Conservation (phyloP, 2,113 vertebrate species). For the Ceratotherium simum region DNA sequence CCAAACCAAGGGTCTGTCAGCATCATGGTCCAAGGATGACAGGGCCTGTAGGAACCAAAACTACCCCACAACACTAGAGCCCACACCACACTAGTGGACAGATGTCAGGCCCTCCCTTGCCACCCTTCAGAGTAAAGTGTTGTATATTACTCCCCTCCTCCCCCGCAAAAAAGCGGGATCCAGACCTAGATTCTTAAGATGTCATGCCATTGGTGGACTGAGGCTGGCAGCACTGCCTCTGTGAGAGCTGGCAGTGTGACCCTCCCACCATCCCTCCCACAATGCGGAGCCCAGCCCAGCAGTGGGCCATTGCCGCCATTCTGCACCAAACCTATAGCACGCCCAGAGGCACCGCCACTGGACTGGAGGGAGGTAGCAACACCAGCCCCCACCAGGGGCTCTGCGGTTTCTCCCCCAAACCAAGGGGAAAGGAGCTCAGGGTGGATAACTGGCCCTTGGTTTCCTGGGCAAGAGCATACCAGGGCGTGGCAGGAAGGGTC, state of each 20-base stretch:
- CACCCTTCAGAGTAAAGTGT: background rate
- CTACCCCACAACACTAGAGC: background rate
- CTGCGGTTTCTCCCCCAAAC: conserved; percentile 63
- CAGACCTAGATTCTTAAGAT: conserved; percentile 40
- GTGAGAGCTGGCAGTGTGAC: background rate
- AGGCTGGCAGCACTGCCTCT: background rate
- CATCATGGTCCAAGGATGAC: background rate
- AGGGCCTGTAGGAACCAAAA: background rate
- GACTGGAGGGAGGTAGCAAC: background rate
- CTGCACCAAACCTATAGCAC: conserved; percentile 15
- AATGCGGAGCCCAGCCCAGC: background rate
- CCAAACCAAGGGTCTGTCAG: background rate
- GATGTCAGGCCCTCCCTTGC: background rate
- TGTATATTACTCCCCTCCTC: background rate
- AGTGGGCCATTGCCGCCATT: background rate
- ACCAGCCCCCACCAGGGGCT: background rate
- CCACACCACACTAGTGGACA: background rate
- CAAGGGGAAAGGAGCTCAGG: conserved; percentile 62
- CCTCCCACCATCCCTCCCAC: conserved; percentile 27
- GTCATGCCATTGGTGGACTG: background rate
- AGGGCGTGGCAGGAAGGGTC: conserved; percentile 67
- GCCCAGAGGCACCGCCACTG: background rate
- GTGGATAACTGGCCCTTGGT: conserved; percentile 71
- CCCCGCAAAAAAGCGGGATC: background rate
- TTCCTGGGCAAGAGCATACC: conserved; percentile 63